Base-by-base conservation (phyloP, 1,140 invertebrate genomes). In the Geopemphigus sp. region DNA sequence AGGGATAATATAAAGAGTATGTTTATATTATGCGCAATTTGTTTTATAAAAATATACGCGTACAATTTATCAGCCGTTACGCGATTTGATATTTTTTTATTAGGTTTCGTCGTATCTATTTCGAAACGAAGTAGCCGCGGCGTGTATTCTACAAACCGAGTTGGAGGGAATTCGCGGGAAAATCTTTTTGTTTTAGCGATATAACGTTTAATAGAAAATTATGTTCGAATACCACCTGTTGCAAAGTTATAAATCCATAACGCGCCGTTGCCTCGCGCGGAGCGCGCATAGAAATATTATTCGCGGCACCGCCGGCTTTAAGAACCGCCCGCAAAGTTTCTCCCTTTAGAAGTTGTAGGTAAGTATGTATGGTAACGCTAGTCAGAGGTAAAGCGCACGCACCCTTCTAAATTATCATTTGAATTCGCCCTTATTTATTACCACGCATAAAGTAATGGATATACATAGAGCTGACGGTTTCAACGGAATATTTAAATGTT, bases 141-240 rank as follows among this genome's bases (percentile, higher is more conserved):
- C 5, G 32, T 64, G 32, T 1, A n/a, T n/a, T 39, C 5, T 64
- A 12, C n/a, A 39, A 12, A 64, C 17, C 1, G 32, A 29, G 19
- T n/a, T 17, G 10, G 19, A 39, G 32, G 8, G 4, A n/a, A 29
- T 12, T 64, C 19, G 1, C 29, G n/a, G 24, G 45, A 70, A 70
- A 47, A 50, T 50, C 3, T 17, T 50, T 53, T 70, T 8, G 26
- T 50, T 53, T 70, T 70, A 70, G 14, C 50, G 26, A 68, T 15
- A 59, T 70, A 50, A 68, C 24, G 63, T 26, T 26, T 70, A 14
- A 29, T 72, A 19, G n/a, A 72, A 53, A 72, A 72, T n/a, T 54
- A 72, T 29, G 54, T 32, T 72, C 29, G 17, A 29, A 5, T 54
- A 29, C 26, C 24, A 72, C 47, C 17, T 32, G 66, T 50, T 19